A percentile compares a stretch with the other conserved stretches of the same genome.
phyloP scores from a whole-genome alignment of 2,113 vertebrate species.

The Seriola quinqueradiata region DNA sequence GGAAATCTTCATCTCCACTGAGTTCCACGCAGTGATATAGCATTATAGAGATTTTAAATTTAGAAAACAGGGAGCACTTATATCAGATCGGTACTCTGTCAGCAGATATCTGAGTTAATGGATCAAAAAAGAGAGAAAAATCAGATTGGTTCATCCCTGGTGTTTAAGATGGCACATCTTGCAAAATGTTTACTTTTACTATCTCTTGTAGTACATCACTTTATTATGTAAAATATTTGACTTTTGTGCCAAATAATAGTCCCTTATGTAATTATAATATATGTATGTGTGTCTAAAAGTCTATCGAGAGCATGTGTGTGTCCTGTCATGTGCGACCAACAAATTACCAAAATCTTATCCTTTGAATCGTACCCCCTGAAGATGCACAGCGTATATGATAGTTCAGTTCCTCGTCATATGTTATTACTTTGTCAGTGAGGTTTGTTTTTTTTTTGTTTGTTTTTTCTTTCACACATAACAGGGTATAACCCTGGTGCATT shows the following conservation, averaged over 20 bases:
- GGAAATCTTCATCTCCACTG: background rate
- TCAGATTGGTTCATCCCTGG: background rate
- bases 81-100: background rate
- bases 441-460: background rate
- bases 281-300: conserved; percentile 24
- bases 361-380: conserved; percentile 1
- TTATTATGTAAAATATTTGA: conserved; percentile 30
- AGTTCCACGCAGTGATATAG: background rate
- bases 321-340: conserved; percentile 32
- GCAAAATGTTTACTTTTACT: conserved; percentile 45
- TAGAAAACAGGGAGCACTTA: background rate
- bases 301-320: conserved; percentile 33
- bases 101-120: background rate
- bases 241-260: conserved; percentile 65
- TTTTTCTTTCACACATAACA: background rate
- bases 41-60: conserved; percentile 1
- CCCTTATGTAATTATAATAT: conserved; percentile 19
- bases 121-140: background rate
- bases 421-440: conserved; percentile 14
- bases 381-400: conserved; percentile 5
- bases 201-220: background rate
- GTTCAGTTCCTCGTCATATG: conserved; percentile 11
- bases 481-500: background rate
- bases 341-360: conserved; percentile 26
- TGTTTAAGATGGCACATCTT: conserved; percentile 11